These are phyloP conservation scores for Brenthis hecate DNA, from an alignment of 2,888 invertebrate genomes.

Conservation along the genomic window DNA sequence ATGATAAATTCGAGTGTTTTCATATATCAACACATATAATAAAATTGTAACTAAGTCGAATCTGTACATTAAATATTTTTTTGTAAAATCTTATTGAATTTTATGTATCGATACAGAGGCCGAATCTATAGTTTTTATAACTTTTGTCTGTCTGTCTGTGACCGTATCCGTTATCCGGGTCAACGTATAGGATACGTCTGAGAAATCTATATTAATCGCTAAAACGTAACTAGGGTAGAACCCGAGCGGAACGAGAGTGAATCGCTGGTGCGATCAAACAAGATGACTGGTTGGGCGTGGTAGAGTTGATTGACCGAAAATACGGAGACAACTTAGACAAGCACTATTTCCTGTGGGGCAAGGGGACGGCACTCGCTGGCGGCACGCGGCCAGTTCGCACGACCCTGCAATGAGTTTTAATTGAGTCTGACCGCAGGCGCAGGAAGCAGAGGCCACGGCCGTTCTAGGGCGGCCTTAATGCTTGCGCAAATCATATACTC, in stretches of 20 bases:
- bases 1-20: neutral
- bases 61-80: no score
- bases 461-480: slow-evolving; percentile 65
- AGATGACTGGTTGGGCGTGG: slow-evolving; percentile 17
- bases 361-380: slow-evolving; percentile 46
- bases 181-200: no score
- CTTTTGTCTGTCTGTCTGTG: no score
- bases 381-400: slow-evolving; percentile 65
- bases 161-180: no score
- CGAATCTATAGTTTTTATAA: no score
- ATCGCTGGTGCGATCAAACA: neutral
- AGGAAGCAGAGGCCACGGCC: slow-evolving; percentile 69
- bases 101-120: no score
- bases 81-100: no score
- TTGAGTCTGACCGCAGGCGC: slow-evolving; percentile 61
- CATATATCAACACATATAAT: neutral
- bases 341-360: slow-evolving; percentile 71
- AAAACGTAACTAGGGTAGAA: no score
- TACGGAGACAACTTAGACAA: slow-evolving; percentile 60
- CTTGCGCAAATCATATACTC: slow-evolving; percentile 36
- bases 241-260: no score
- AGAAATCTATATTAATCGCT: no score
- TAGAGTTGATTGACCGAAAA: slow-evolving; percentile 62
- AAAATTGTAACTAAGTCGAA: no score
- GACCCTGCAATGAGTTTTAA: slow-evolving; percentile 79